Base-by-base conservation (phyloP, 2,888 invertebrate genomes). In the Nomada lathburiana region DNA sequence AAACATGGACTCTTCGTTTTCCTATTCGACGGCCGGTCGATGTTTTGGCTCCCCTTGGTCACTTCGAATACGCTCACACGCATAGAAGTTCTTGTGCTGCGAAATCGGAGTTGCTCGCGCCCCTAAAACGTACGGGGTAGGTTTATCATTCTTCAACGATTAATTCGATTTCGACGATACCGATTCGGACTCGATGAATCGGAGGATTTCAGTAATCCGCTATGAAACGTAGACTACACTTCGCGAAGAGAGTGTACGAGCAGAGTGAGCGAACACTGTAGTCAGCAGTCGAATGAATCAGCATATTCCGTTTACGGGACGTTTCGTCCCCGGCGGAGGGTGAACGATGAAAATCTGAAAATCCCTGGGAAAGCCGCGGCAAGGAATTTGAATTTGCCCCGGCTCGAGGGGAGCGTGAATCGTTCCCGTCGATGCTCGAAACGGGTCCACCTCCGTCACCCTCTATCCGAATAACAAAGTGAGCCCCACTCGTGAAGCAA, bases 301-400 rank as follows among this genome's bases (percentile, higher is more conserved):
- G 81, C 90, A 87, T 90, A 89, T 84, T 83, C 83, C 79, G 80
- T 84, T 88, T 88, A 83, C 67, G 76, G 83, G 86, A 83, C 77
- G 65, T 67, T 71, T 69, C 18, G 16, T 20, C 50, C 16, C 42
- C 55, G 82, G 68, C 80, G 60, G 11, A 77, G 76, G 65, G 77
- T 82, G 69, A 67, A 16, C 86, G 89, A 89, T 89, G 89, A 89
- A 89, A 89, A 87, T 89, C 85, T 68, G 84, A 70, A 86, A 88
- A 86, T 85, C 87, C 83, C 55, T 50, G 63, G 78, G 79, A 88
- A 90, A 89, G 84, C 83, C 79, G 72, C 65, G 77, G 74, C 69
- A 63, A 67, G 70, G 88, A 89, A 92, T 92, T 92, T 90, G 90
- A 91, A 92, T 92, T 90, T 86, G 86, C 87, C 88, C 71, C n/a